Evolutionary conservation across 2,888 invertebrate genomes (phyloP), one percentile per base, ranked within the genome.

Genomic region (Drosophila colorata): DNA sequence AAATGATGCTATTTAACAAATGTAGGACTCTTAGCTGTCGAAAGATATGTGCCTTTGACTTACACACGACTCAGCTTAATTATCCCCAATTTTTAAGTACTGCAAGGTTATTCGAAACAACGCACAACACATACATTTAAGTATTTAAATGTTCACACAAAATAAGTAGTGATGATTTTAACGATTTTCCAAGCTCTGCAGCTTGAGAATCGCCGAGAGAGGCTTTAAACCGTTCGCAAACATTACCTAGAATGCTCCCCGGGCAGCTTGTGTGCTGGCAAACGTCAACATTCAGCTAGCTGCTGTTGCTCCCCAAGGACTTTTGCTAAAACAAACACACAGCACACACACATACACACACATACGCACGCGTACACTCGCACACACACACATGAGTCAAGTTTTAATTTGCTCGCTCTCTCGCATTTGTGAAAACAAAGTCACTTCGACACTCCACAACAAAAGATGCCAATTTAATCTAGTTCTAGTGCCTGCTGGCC

Each of bases 401-500:
- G 77, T 88, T 84, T 84, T 84, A 88, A 84, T 84, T 84, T 88
- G 83, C 78, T 74, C 66, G 66, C 66, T 61, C 69, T 73, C 73
- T 85, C 81, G 33, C 33, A 77, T 84, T 84, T 85, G 69, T 58
- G 74, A 74, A 73, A 86, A 86, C 84, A 88, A 88, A 88, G 88
- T 84, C 86, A 82, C 78, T 86, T 72, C 72, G 71, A 78, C 74
- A 77, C 77, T 73, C 72, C 53, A 79, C 74, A 84, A 87, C 79
- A 88, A 90, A 90, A 90, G 88, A 89, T 90, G 91, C 90, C 90
- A 90, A 90, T 90, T 90, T 91, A 90, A 91, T 91, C 90, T 87
- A 90, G 85, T 83, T 76, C 85, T 78, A 73, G 77, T 86, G 70
- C 84, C 90, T 80, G 83, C 82, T 84, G 90, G 91, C 90, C 91